Base-by-base conservation (phyloP, 2,888 invertebrate genomes). In the Pterostichus madidus region DNA sequence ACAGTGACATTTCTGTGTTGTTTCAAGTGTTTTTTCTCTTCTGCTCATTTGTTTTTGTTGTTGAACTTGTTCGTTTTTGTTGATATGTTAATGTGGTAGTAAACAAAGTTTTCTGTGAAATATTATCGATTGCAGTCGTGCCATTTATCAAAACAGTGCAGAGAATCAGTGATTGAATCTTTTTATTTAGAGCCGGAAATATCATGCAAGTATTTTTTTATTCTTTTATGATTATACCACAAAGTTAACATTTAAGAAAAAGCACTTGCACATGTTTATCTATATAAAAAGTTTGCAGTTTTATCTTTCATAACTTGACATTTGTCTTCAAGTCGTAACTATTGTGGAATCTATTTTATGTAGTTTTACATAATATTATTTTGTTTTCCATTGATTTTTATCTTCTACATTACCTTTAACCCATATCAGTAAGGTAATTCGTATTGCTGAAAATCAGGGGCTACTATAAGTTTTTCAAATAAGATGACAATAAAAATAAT, bases 11-110 rank as follows among this genome's bases (percentile, higher is more conserved):
- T 79, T 64, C 79, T 49, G 79, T 61, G 64, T 46, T 49, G 24
- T 31, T 76, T 64, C 64, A 64, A 79, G 79, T 79, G 79, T 64
- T 64, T 79, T 79, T 53, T 59, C 56, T 78, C 35, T 59, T 53
- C 24, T 44, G 46, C 11, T 71, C 71, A 44, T 44, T 71, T 71
- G 46, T 71, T 71, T 71, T 71, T 77, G 77, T 56, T 59, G 56
- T 53, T 75, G 17, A 75, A 75, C 46, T 75, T 52, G 76, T 15
- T 59, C 39, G 39, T 13, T n/a, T 13, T 64, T 64, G 64, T 64
- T 64, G 8, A 59, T 59, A 31, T 17, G 59, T 59, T 59, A 59
- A 59, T 59, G 59, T 59, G 59, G 59, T 59, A 31, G 24, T 59
- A 59, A 59, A 59, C 59, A 59, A 39, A 39, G 5, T 39, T 39